Conservation (phyloP, 2,797 vertebrate species). For the Garrulus glandarius region DNA sequence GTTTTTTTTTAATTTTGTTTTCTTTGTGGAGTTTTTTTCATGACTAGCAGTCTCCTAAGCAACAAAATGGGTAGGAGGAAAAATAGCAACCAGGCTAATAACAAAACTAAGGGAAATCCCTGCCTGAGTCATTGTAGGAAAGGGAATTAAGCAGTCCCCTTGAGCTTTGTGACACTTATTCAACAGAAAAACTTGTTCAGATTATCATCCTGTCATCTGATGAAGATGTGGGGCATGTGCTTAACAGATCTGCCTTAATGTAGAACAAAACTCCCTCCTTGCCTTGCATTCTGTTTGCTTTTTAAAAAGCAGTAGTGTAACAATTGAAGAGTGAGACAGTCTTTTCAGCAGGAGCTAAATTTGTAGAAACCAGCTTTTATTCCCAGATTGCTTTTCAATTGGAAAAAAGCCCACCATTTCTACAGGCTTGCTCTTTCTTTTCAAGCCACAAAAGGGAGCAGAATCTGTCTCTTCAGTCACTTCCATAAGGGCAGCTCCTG, state of each 20-base stretch:
- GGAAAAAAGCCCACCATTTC: neutral
- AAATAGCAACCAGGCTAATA: conserved; percentile 43
- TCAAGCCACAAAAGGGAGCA: neutral
- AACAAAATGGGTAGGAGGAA: neutral
- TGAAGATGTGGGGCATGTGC: neutral
- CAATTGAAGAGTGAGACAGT: neutral
- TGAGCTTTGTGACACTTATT: neutral
- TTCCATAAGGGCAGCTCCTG: neutral
- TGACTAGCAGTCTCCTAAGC: conserved; percentile 10
- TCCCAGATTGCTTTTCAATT: neutral
- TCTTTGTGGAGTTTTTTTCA: neutral
- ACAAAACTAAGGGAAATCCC: conserved; percentile 44
- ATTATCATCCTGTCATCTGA: neutral
- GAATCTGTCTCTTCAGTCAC: neutral
- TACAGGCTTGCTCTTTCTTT: neutral
- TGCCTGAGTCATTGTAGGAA: conserved; percentile 14
- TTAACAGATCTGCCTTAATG: neutral
- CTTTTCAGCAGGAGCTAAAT: neutral
- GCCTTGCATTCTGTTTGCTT: neutral
- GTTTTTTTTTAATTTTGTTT: neutral
- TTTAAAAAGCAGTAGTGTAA: neutral
- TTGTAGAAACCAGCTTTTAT: neutral
- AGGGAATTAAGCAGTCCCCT: conserved; percentile 5
- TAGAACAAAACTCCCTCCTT: neutral
- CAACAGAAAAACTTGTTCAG: neutral